Conservation (phyloP, 2,113 vertebrate genomes). For the Saccopteryx leptura region DNA sequence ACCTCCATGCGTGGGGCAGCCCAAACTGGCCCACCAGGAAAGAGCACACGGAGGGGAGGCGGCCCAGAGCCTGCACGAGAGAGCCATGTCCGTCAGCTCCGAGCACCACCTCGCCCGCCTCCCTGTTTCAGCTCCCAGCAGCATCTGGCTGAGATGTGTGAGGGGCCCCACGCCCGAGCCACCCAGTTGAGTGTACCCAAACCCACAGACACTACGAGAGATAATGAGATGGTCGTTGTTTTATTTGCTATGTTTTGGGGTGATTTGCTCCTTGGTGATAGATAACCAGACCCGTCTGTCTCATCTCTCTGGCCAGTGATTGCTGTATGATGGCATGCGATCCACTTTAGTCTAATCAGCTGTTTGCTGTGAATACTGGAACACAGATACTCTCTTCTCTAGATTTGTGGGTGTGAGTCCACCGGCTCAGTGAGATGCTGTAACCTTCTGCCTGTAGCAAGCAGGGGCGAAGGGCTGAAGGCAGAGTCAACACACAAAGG, state of each 20-base stretch:
- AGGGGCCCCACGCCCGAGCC: not conserved
- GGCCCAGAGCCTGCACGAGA: not conserved
- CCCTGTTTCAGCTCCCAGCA: not conserved
- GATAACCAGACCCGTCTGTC: not conserved
- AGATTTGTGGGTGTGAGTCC: not conserved
- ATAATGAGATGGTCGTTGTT: not conserved
- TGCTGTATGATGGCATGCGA: not conserved
- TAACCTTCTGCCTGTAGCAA: not conserved
- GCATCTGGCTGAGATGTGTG: not conserved
- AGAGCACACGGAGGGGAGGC: not conserved
- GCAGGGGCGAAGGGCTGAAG: not conserved
- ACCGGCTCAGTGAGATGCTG: not conserved
- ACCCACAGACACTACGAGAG: not conserved
- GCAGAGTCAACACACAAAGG: not conserved
- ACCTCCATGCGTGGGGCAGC: not conserved
- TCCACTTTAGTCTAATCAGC: not conserved
- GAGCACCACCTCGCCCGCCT: not conserved
- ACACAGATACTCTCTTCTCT: not conserved
- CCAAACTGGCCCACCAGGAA: not conserved
- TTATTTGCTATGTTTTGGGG: not conserved
- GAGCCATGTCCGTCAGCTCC: not conserved
- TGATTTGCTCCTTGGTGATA: not conserved
- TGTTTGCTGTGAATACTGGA: not conserved
- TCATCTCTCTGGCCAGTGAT: not conserved
- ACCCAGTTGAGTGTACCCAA: not conserved